Conservation (phyloP, 1,140 invertebrate species). For the Drosophila dunni region DNA sequence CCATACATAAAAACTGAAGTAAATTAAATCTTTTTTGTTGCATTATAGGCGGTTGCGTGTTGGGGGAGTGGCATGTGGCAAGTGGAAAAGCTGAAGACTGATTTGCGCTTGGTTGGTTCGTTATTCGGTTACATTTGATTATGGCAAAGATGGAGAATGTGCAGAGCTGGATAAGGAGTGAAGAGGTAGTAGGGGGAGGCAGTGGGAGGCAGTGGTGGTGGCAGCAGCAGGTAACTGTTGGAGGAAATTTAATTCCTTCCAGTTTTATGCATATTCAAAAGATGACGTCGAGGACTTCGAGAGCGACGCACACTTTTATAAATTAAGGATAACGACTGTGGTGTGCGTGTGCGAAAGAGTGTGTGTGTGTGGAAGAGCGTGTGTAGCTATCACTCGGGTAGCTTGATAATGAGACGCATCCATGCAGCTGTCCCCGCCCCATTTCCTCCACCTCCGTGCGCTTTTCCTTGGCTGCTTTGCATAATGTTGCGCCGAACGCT, state of each 20-base stretch:
- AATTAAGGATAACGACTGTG: conserved; percentile 77
- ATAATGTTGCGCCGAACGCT: conserved; percentile 37
- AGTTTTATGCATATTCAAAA: conserved; percentile 78
- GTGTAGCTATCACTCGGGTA: conserved; percentile 42
- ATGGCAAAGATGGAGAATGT: conserved; percentile 33
- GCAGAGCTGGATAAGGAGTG: not conserved
- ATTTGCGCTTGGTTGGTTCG: conserved; percentile 73
- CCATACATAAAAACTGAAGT: conserved; percentile 5
- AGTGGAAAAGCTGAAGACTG: conserved; percentile 8
- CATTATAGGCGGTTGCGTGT: not conserved
- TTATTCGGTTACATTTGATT: conserved; percentile 82
- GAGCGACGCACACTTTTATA: conserved; percentile 68
- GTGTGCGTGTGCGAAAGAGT: conserved; percentile 24
- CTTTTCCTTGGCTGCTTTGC: conserved; percentile 64
- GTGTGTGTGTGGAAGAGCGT: not conserved
- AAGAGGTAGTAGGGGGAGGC: too few species aligned
- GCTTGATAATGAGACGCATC: conserved; percentile 70
- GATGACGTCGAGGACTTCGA: conserved; percentile 58
- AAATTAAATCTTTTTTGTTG: conserved; percentile 29
- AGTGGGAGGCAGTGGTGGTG: too few species aligned
- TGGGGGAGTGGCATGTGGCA: not conserved
- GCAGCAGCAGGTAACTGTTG: conserved; percentile 15
- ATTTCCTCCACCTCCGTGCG: not conserved
- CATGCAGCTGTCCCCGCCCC: conserved; percentile 14
- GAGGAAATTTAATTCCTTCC: conserved; percentile 76